Base-by-base conservation (phyloP, 1,140 invertebrate genomes). In the Teleopsis dalmanni region DNA sequence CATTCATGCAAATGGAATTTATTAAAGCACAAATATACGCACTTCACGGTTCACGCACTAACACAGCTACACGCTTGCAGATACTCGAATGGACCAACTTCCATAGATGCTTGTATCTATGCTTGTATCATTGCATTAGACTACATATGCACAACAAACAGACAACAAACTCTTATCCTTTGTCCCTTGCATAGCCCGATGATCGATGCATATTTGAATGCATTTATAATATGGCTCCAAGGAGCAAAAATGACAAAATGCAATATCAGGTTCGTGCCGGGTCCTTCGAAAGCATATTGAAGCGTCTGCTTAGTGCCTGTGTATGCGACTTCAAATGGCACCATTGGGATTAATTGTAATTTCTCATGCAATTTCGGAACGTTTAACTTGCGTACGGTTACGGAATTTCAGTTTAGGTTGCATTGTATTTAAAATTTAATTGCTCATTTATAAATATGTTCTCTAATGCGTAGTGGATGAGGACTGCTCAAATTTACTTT, bases 241-340 rank as follows among this genome's bases (percentile, higher is more conserved):
- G 44, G 44, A 36, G 29, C 44, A 46, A 46, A 46, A 46, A 46
- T 46, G 44, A 46, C 44, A 46, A 36, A 46, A 35, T 46, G 44
- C 44, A 46, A 46, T 46, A 46, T 29, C 26, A 25, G 27, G 25
- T 13, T 27, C 41, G 31, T 6, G 16, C 41, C 37, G 25, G 14
- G 19, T 22, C 19, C 10, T 14, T 6, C 23, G 19, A 26, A 42
- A n/a, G 19, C 18, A 42, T 42, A 26, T 42, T 18, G 25, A 18
- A 6, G 14, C 26, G n/a, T 6, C 7, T 19, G 18, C 10, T 13
- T 21, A 16, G 8, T 22, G 19, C 25, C 13, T 23, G 13, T 40
- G 2, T 40, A n/a, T n/a, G n/a, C n/a, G n/a, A n/a, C n/a, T n/a
- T n/a, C n/a, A 16, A 42, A 42, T 27, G 14, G 22, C n/a, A 26